These are phyloP conservation scores for Drosophila pseudotalamancana DNA, from an alignment of 2,888 invertebrate genomes.

Conservation along the genomic window DNA sequence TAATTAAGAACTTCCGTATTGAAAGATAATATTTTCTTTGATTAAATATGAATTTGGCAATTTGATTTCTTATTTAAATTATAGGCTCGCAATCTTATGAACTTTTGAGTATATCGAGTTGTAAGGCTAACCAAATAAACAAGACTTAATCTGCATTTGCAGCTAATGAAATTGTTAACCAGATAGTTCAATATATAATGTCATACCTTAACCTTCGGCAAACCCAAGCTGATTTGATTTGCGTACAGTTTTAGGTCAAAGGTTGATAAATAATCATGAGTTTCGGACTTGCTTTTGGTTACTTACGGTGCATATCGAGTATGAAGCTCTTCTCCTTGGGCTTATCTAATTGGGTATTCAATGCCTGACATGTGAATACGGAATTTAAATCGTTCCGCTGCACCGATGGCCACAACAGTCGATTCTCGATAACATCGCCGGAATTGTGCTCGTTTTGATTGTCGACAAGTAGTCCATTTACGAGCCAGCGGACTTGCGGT, in stretches of 20 bases:
- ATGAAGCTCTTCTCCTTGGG: constrained; percentile 91
- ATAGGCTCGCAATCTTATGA: too few species aligned
- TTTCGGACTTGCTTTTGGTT: background rate
- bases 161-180: too few species aligned
- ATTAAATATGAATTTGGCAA: background rate
- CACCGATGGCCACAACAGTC: constrained; percentile 90
- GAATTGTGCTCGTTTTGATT: constrained; percentile 93
- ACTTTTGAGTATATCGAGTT: too few species aligned
- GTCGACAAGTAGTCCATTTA: constrained; percentile 91
- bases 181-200: too few species aligned
- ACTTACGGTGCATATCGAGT: constrained; percentile 92
- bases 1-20: background rate
- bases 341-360: constrained; percentile 92
- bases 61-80: background rate
- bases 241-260: too few species aligned
- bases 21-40: background rate
- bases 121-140: too few species aligned
- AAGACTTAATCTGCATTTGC: too few species aligned
- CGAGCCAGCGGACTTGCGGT: constrained; percentile 92
- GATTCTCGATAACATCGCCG: constrained; percentile 94
- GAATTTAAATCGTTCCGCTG: constrained; percentile 92
- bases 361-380: constrained; percentile 94
- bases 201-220: too few species aligned
- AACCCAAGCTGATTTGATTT: too few species aligned
- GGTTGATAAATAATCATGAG: too few species aligned